Evolutionary conservation across 1,140 invertebrate species (phyloP).

Genomic region (Drosophila seguyi): DNA sequence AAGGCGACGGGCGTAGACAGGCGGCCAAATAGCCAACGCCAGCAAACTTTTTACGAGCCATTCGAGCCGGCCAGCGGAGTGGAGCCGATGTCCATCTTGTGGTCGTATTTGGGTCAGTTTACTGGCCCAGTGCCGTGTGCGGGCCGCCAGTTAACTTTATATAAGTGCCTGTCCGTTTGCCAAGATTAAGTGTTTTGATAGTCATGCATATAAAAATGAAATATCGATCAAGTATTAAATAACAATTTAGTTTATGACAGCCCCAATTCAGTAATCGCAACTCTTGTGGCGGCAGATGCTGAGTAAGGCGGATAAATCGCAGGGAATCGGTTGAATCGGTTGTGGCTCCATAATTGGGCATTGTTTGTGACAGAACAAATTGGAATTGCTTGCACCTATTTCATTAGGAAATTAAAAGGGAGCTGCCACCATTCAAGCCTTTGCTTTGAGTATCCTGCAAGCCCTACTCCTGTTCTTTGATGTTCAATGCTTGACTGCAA

Average conservation of each 20-base stretch:
- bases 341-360: not conserved
- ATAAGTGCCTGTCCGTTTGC: conserved; percentile 72
- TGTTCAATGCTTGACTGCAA: conserved; percentile 12
- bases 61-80: conserved; percentile 32
- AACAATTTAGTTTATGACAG: conserved; percentile 82
- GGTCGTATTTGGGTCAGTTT: conserved; percentile 79
- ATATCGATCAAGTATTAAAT: conserved; percentile 84
- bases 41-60: conserved; percentile 75
- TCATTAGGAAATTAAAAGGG: not conserved
- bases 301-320: conserved; percentile 23
- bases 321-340: conserved; percentile 3
- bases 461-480: not conserved
- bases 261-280: conserved; percentile 52
- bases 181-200: conserved; percentile 82
- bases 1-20: conserved; percentile 18
- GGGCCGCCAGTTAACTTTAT: conserved; percentile 69
- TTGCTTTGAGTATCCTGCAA: conserved; percentile 16
- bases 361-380: conserved; percentile 6
- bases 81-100: conserved; percentile 74
- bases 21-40: conserved; percentile 62
- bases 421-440: conserved; percentile 3
- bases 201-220: conserved; percentile 84
- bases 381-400: not conserved
- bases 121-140: conserved; percentile 44
- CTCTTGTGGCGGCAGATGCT: conserved; percentile 34